Evolutionary conservation across 2,113 vertebrate species (phyloP).

Genomic region (Scolopax mira): DNA sequence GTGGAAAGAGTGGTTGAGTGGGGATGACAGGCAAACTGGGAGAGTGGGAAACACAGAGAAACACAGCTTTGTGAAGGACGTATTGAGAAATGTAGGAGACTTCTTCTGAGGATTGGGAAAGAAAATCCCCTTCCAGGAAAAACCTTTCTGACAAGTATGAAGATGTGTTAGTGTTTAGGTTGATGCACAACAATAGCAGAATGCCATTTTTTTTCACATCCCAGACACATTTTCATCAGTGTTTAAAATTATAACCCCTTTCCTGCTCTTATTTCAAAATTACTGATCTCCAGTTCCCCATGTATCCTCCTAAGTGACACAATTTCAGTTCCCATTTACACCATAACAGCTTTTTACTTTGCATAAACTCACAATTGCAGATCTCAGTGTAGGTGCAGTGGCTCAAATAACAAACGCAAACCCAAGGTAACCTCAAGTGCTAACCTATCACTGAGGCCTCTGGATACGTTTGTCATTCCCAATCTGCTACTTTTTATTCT

Average conservation of each 20-base stretch:
- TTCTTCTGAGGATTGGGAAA: rapidly evolving
- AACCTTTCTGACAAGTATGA: not conserved
- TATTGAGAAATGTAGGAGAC: not conserved
- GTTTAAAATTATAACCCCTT: not conserved
- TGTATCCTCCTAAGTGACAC: not conserved
- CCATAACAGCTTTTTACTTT: not conserved
- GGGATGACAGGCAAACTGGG: not conserved
- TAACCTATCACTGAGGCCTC: not conserved
- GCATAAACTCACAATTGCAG: not conserved
- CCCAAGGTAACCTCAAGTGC: not conserved
- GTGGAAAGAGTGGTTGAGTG: not conserved
- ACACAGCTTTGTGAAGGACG: not conserved
- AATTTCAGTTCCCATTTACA: not conserved
- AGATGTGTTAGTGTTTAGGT: not conserved
- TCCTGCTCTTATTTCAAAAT: not conserved
- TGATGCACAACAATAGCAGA: not conserved
- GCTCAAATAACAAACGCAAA: not conserved
- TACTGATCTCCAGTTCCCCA: not conserved
- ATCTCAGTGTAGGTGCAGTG: not conserved
- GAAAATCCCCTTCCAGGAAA: not conserved
- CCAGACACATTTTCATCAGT: not conserved
- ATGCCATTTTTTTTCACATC: not conserved
- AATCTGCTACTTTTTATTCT: not conserved
- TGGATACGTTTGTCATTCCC: not conserved
- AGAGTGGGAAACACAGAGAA: not conserved